Percentiles rank a stretch among this genome's conserved stretches.
Evolutionary conservation across 2,888 invertebrate species (phyloP).

Genomic region (Ametastegia equiseti): DNA sequence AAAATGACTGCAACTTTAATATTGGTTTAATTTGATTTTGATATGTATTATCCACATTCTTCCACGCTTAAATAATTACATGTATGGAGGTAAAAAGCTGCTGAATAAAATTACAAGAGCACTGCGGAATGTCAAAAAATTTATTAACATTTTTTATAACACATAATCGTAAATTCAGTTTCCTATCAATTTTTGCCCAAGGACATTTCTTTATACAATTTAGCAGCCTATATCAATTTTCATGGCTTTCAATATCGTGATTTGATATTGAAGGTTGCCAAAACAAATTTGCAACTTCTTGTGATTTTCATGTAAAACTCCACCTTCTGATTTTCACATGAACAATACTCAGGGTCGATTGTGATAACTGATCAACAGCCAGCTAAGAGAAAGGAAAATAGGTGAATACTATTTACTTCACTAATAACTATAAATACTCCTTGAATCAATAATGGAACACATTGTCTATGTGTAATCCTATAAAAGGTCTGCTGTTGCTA

Average conservation of each 20-base stretch:
- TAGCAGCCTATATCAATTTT: background rate
- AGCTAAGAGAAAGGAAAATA: background rate
- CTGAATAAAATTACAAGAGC: conserved; percentile 21
- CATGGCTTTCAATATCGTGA: conserved; percentile 21
- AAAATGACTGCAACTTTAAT: background rate
- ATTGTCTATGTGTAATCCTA: background rate
- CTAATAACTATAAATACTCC: background rate
- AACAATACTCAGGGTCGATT: background rate
- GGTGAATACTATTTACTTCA: conserved; percentile 1
- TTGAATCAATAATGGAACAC: conserved; percentile 10
- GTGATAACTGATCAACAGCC: background rate
- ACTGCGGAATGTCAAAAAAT: conserved; percentile 41
- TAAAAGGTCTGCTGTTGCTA: background rate
- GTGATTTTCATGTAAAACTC: background rate
- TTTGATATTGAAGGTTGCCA: background rate
- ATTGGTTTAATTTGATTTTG: too few species aligned
- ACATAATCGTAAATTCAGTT: conserved; percentile 29
- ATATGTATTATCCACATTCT: background rate
- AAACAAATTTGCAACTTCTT: background rate
- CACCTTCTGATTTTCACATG: background rate
- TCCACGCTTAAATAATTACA: background rate
- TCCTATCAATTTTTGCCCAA: conserved; percentile 18
- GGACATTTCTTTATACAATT: conserved; percentile 15
- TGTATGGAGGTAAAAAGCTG: conserved; percentile 1
- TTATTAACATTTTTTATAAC: conserved; percentile 20